Percentiles rank a stretch among this genome's conserved stretches.
Conservation (phyloP, 2,888 invertebrate genomes). For the Dermolepida albohirtum region DNA sequence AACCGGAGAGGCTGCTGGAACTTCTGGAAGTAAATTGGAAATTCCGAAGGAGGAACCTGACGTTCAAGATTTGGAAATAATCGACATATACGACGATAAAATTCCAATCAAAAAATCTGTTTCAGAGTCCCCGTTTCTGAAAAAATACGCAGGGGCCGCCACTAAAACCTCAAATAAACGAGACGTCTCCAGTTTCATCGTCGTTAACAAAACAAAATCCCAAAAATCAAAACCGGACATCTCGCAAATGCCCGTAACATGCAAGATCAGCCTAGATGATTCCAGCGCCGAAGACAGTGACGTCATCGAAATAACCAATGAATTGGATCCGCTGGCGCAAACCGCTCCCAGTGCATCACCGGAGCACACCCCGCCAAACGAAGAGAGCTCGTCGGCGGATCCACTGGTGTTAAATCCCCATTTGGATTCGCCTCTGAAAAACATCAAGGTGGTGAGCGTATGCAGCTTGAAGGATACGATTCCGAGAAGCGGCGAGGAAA, state of each 20-base stretch:
- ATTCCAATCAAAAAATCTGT: too few relatives aligned
- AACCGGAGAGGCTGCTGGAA: not conserved
- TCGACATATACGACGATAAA: constrained; percentile 43
- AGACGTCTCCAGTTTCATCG: too few relatives aligned
- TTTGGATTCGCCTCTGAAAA: constrained; percentile 5
- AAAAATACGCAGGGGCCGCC: too few relatives aligned
- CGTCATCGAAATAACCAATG: constrained; percentile 2
- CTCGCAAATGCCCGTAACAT: not conserved
- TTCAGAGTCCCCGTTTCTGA: too few relatives aligned
- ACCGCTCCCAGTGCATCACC: too few relatives aligned
- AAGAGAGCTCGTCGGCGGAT: not conserved
- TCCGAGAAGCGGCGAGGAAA: not conserved
- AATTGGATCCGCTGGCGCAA: not conserved
- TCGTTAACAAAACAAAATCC: too few relatives aligned
- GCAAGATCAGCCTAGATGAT: not conserved
- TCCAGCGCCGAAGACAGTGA: constrained; percentile 19
- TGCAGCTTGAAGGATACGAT: constrained; percentile 4
- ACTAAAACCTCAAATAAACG: too few relatives aligned
- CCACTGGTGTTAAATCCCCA: not conserved
- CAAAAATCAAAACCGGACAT: not conserved
- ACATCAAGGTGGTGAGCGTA: constrained; percentile 1
- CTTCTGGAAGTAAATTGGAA: not conserved
- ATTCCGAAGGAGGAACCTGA: not conserved
- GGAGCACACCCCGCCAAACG: not conserved
- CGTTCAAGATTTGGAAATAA: constrained; percentile 31